phyloP scores from a whole-genome alignment of 2,797 vertebrate species.

The Cyprinella venusta region DNA sequence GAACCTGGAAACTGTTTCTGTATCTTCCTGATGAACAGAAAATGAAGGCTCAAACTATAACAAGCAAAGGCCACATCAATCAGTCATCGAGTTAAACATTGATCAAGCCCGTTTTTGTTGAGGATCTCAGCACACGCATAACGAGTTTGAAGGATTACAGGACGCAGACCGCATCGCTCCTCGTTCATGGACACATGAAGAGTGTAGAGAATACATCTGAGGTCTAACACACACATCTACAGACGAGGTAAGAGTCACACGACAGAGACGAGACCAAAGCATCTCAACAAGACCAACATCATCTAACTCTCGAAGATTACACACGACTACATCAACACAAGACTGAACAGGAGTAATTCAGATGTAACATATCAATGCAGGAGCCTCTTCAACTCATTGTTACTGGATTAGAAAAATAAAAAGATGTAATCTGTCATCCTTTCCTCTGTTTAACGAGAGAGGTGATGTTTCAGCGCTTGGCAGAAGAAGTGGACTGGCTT shows the following conservation, averaged over 20 bases:
- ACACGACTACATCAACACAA: background rate
- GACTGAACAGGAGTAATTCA: background rate
- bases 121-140: background rate
- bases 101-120: background rate
- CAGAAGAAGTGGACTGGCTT: slow-evolving; percentile 90
- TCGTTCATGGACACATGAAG: background rate
- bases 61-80: background rate
- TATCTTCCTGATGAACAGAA: background rate
- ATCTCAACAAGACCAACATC: background rate
- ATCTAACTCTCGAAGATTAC: background rate
- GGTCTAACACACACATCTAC: background rate
- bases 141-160: background rate
- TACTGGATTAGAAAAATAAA: slow-evolving; percentile 74
- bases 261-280: slow-evolving; percentile 17
- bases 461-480: slow-evolving; percentile 86
- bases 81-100: background rate
- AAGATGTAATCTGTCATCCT: slow-evolving; percentile 62
- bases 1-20: background rate
- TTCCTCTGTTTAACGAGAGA: slow-evolving; percentile 65
- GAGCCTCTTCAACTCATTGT: slow-evolving; percentile 65
- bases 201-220: slow-evolving; percentile 3
- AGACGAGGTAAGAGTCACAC: background rate
- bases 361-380: slow-evolving; percentile 72
- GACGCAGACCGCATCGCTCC: background rate
- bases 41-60: background rate